These are phyloP conservation scores for Herpetotheres cachinnans DNA, from an alignment of 2,113 vertebrate species.

Conservation along the genomic window DNA sequence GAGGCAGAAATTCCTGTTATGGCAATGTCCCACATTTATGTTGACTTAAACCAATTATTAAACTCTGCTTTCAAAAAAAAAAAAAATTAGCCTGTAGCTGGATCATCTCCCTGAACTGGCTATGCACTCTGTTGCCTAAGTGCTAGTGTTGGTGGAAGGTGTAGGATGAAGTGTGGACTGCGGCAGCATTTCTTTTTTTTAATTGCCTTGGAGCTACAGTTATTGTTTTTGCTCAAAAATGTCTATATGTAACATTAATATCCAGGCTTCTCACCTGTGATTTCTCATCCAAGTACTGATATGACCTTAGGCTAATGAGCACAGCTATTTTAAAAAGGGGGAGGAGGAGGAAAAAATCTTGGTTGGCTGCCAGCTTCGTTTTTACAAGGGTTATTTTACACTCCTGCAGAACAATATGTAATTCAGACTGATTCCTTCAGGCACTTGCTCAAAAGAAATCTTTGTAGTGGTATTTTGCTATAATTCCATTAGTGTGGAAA, in stretches of 20 bases:
- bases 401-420: slow-evolving; percentile 17
- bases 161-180: neutral
- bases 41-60: slow-evolving; percentile 8
- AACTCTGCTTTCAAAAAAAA: neutral
- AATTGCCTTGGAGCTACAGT: neutral
- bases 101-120: slow-evolving; percentile 5
- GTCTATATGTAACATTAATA: neutral
- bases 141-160: neutral
- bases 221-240: neutral
- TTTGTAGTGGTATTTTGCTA: neutral
- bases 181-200: neutral
- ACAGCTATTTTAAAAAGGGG: neutral
- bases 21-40: neutral
- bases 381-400: slow-evolving; percentile 40
- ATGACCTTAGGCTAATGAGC: neutral
- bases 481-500: slow-evolving; percentile 8
- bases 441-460: slow-evolving; percentile 28
- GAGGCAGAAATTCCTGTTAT: neutral
- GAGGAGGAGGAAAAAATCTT: neutral
- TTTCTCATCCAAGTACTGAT: neutral
- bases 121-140: neutral
- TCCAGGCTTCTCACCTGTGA: neutral
- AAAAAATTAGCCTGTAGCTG: neutral
- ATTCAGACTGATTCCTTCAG: slow-evolving; percentile 6
- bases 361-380: neutral